Evolutionary conservation across 2,888 invertebrate genomes (phyloP).

Genomic region (Siphonodentalium dalli): DNA sequence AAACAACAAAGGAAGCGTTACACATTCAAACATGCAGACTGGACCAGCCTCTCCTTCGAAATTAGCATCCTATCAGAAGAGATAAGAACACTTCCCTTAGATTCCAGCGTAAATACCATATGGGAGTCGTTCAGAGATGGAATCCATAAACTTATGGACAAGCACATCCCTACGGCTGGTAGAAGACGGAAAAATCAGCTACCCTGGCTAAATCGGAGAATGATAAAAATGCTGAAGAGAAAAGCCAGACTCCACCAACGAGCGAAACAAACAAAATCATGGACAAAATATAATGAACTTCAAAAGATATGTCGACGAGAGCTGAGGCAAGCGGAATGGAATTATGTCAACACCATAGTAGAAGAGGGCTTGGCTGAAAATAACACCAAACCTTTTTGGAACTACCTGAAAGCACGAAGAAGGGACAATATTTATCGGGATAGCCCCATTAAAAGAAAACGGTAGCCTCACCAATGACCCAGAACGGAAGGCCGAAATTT

Average conservation of each 20-base stretch:
- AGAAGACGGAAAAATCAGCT: background rate
- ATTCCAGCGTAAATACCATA: background rate
- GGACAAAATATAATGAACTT: slow-evolving; percentile 5
- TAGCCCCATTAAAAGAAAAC: slow-evolving; percentile 1
- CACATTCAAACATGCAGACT: slow-evolving; percentile 1
- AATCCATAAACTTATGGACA: background rate
- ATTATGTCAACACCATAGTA: slow-evolving; percentile 10
- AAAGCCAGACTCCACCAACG: slow-evolving; percentile 4
- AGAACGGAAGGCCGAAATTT: background rate
- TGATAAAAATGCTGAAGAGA: background rate
- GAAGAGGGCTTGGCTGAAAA: slow-evolving; percentile 11
- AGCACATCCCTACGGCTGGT: background rate
- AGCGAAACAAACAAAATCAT: slow-evolving; percentile 6
- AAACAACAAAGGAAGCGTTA: slow-evolving; percentile 1
- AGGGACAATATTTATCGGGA: slow-evolving; percentile 13
- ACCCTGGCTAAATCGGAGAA: background rate
- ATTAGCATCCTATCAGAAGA: too few relatives aligned
- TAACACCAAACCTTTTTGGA: slow-evolving; percentile 19
- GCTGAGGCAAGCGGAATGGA: slow-evolving; percentile 19
- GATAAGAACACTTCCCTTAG: too few relatives aligned
- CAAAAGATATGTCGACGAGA: slow-evolving; percentile 9
- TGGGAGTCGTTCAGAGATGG: background rate
- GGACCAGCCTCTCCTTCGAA: background rate
- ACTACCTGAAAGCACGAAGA: slow-evolving; percentile 15
- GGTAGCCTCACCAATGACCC: background rate